Conservation (phyloP, 2,797 vertebrate genomes). For the Lateolabrax maculatus region DNA sequence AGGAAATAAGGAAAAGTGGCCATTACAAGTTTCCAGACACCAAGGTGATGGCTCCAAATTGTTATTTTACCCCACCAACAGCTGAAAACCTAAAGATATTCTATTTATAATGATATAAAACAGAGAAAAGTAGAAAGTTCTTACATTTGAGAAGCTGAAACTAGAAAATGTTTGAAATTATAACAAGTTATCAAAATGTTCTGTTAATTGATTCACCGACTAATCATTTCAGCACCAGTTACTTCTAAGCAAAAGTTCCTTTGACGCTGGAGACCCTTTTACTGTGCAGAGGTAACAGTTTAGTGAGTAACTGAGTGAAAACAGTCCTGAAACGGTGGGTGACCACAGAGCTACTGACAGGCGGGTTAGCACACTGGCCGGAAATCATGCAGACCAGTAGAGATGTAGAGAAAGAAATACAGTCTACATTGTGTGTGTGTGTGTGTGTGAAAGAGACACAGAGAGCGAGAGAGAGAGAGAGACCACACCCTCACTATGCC, state of each 20-base stretch:
- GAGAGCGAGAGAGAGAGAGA: slow-evolving; percentile 47
- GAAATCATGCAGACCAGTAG: slow-evolving; percentile 57
- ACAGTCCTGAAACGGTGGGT: slow-evolving; percentile 41
- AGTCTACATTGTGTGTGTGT: slow-evolving; percentile 27
- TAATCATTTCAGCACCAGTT: neutral
- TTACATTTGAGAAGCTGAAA: neutral
- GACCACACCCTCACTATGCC: slow-evolving; percentile 78
- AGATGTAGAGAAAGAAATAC: slow-evolving; percentile 29
- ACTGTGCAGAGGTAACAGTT: slow-evolving; percentile 41
- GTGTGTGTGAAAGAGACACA: slow-evolving; percentile 7
- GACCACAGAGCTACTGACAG: slow-evolving; percentile 64
- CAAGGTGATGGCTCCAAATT: neutral
- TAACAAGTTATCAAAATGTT: neutral
- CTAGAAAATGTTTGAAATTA: neutral
- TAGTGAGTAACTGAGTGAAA: slow-evolving; percentile 50
- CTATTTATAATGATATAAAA: neutral
- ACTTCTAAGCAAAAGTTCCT: neutral
- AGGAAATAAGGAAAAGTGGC: neutral
- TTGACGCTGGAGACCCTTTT: slow-evolving; percentile 13
- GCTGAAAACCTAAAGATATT: neutral
- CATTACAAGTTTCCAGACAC: neutral
- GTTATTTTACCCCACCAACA: neutral
- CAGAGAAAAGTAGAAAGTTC: neutral
- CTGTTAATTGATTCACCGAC: neutral
- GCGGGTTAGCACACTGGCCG: slow-evolving; percentile 59